A percentile compares a stretch with the other conserved stretches of the same genome.
Evolutionary conservation across 2,888 invertebrate genomes (phyloP).

Genomic region (Hirtodrosophila duncani): DNA sequence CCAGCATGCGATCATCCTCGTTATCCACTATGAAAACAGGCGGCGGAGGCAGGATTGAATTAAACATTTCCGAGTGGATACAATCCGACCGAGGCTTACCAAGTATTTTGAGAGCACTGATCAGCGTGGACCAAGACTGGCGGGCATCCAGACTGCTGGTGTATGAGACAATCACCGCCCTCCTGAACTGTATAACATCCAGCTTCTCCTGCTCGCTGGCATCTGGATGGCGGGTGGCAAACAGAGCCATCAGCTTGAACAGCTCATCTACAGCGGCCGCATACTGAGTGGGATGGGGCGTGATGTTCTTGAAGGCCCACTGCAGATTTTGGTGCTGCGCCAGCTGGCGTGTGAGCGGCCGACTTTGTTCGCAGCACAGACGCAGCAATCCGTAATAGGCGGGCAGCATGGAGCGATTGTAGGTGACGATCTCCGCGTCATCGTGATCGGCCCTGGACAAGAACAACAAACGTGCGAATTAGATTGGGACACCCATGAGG

Average conservation of each 20-base stretch:
- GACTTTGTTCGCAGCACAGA: slow-evolving; percentile 93
- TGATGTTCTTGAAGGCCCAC: slow-evolving; percentile 98
- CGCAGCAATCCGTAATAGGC: slow-evolving; percentile 93
- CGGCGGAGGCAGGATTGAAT: not conserved
- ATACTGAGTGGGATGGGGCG: slow-evolving; percentile 96
- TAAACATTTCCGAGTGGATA: not conserved
- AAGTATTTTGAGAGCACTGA: slow-evolving; percentile 91
- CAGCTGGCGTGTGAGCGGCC: slow-evolving; percentile 89
- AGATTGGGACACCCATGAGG: no score
- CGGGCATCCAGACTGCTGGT: slow-evolving; percentile 92
- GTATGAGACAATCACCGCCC: slow-evolving; percentile 92
- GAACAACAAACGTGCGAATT: no score
- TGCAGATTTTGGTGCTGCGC: slow-evolving; percentile 96
- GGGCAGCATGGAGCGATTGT: slow-evolving; percentile 95
- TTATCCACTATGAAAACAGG: slow-evolving; percentile 82
- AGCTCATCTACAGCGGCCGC: slow-evolving; percentile 94
- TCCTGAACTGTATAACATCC: slow-evolving; percentile 91
- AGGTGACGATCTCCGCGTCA: slow-evolving; percentile 95
- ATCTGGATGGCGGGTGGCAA: slow-evolving; percentile 91
- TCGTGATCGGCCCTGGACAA: slow-evolving; percentile 92
- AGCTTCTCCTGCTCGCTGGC: slow-evolving; percentile 86
- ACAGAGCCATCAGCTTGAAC: slow-evolving; percentile 92
- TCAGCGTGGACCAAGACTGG: slow-evolving; percentile 95
- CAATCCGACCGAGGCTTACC: slow-evolving; percentile 47
- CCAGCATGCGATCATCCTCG: slow-evolving; percentile 91